phyloP scores from a whole-genome alignment of 2,797 vertebrate genomes.

The Eutrigla gurnardus region DNA sequence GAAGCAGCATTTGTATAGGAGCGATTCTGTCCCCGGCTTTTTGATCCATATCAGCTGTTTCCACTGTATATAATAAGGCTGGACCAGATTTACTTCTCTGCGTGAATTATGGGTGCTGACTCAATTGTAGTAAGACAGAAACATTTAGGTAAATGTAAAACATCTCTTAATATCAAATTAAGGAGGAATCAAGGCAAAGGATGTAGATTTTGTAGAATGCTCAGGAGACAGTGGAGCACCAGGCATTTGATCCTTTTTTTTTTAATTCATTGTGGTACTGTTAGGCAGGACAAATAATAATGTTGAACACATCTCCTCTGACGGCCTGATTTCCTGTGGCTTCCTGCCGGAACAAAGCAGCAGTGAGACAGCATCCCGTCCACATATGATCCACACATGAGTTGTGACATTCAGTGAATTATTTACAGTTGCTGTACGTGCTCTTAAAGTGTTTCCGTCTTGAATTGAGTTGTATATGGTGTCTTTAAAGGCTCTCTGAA shows the following conservation, averaged over 20 bases:
- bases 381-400: slow-evolving; percentile 41
- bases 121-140: background rate
- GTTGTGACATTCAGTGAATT: slow-evolving; percentile 30
- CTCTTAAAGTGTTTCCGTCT: slow-evolving; percentile 38
- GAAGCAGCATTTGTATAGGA: too few species aligned
- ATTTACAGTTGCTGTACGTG: slow-evolving; percentile 36
- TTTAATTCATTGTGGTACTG: background rate
- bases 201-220: too few species aligned
- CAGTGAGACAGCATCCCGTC: slow-evolving; percentile 17
- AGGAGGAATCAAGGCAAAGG: background rate
- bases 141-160: background rate
- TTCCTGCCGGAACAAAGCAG: slow-evolving; percentile 26
- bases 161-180: background rate
- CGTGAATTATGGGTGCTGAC: too few species aligned
- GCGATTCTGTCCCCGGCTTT: too few species aligned
- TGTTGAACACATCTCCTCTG: slow-evolving; percentile 5
- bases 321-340: slow-evolving; percentile 26
- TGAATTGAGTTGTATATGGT: slow-evolving; percentile 21
- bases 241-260: slow-evolving; percentile 12
- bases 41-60: too few species aligned
- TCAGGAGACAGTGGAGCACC: background rate
- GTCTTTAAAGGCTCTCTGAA: slow-evolving; percentile 22
- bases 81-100: too few species aligned
- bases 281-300: slow-evolving; percentile 11
- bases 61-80: too few species aligned